Conservation (phyloP, 2,888 invertebrate species). For the Gasteruption jaculator region DNA sequence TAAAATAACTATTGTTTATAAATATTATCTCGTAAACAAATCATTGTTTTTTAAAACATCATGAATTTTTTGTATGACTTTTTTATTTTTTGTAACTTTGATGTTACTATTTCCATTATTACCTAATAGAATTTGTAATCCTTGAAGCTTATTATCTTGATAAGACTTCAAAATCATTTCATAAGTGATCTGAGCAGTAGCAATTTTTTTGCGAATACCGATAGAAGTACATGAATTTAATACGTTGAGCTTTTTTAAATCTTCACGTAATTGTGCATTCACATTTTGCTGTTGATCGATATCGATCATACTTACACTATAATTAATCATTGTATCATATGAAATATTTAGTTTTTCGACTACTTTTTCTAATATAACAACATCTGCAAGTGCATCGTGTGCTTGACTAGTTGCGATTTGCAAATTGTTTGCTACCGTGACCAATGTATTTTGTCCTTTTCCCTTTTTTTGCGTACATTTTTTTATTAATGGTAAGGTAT, state of each 20-base stretch:
- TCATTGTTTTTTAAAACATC: too few relatives aligned
- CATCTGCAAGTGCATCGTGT: constrained; percentile 4
- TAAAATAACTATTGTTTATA: too few relatives aligned
- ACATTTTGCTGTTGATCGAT: too few relatives aligned
- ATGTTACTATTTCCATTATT: too few relatives aligned
- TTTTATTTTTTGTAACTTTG: too few relatives aligned
- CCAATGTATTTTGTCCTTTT: constrained; percentile 11
- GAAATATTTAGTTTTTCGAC: neutral
- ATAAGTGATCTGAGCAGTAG: neutral
- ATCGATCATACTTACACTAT: neutral
- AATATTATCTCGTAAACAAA: too few relatives aligned
- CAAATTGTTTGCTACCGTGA: neutral
- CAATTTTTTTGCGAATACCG: constrained; percentile 1
- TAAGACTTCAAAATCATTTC: neutral
- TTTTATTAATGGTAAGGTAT: constrained; percentile 9
- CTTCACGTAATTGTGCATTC: too few relatives aligned
- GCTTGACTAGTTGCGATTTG: neutral
- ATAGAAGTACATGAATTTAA: neutral
- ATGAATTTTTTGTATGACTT: too few relatives aligned
- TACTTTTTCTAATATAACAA: constrained; percentile 4
- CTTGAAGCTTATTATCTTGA: neutral
- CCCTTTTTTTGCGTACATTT: constrained; percentile 13
- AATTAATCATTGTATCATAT: neutral
- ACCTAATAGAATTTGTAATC: neutral
- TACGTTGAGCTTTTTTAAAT: neutral